Evolutionary conservation across 2,113 vertebrate genomes (phyloP).

Genomic region (Butorides virescens): DNA sequence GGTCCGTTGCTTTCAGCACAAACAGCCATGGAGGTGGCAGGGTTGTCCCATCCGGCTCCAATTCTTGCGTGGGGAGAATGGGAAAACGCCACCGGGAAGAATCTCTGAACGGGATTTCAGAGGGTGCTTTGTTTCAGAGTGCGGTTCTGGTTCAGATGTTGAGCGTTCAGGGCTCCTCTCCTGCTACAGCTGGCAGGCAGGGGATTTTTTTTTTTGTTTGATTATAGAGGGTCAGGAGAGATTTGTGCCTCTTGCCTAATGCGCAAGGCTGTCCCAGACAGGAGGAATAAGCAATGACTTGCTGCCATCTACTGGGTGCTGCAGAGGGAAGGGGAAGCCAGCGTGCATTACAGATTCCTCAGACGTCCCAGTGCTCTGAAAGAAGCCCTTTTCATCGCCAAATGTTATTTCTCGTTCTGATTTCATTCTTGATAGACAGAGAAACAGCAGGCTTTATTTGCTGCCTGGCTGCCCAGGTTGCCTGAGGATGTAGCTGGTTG

Average conservation of each 20-base stretch:
- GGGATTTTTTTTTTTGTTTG: neutral
- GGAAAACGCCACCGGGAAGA: neutral
- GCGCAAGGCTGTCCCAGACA: neutral
- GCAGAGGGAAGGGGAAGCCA: neutral
- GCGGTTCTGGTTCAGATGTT: neutral
- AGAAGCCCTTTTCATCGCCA: neutral
- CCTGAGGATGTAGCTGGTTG: neutral
- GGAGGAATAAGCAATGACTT: slow-evolving; percentile 36
- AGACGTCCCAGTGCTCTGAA: neutral
- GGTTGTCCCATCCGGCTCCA: fast-evolving
- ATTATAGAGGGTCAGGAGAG: neutral
- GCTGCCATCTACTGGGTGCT: slow-evolving; percentile 77
- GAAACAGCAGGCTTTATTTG: neutral
- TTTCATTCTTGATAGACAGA: neutral
- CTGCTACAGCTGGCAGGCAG: neutral
- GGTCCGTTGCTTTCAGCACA: neutral
- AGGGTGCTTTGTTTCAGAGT: neutral
- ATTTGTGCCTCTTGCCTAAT: neutral
- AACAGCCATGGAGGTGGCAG: neutral
- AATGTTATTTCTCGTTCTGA: neutral
- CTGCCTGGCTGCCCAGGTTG: neutral
- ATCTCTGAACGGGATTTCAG: neutral
- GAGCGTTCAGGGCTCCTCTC: neutral
- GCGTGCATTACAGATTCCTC: neutral
- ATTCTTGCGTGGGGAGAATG: neutral